Evolutionary conservation across 1,140 invertebrate genomes (phyloP).

Genomic region (Harpegnathos saltator): DNA sequence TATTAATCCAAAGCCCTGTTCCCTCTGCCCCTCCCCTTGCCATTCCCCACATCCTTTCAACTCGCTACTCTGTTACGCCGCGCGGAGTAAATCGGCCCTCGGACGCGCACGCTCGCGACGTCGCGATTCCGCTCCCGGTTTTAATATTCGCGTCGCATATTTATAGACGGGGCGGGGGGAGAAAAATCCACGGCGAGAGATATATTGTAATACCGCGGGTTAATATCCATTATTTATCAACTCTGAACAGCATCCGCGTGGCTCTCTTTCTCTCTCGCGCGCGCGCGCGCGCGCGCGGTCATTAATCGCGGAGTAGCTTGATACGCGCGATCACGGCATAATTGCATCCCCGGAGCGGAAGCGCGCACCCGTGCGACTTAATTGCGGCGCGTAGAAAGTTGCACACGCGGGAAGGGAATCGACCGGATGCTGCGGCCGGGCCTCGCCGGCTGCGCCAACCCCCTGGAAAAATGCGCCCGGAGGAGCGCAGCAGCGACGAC

Average conservation of each 20-base stretch:
- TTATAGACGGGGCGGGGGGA: neutral
- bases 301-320: slow-evolving; percentile 58
- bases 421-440: slow-evolving; percentile 59
- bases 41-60: no score
- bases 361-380: slow-evolving; percentile 60
- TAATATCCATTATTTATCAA: slow-evolving; percentile 63
- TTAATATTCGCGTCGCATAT: slow-evolving; percentile 29
- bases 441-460: no score
- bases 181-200: slow-evolving; percentile 27
- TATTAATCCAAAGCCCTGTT: slow-evolving; percentile 28
- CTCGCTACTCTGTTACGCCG: slow-evolving; percentile 10
- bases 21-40: no score
- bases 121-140: slow-evolving; percentile 7
- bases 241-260: no score
- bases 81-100: slow-evolving; percentile 35
- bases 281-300: slow-evolving; percentile 51
- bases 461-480: slow-evolving; percentile 62
- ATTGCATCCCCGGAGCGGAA: slow-evolving; percentile 60
- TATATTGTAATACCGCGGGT: slow-evolving; percentile 54
- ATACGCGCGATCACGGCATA: slow-evolving; percentile 49
- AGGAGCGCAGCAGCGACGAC: slow-evolving; percentile 54
- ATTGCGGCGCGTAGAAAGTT: slow-evolving; percentile 62
- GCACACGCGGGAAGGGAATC: slow-evolving; percentile 47
- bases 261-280: no score
- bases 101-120: slow-evolving; percentile 8